These are phyloP conservation scores for Gallinago paraguaiae DNA, from an alignment of 2,113 vertebrate species.

Conservation along the genomic window DNA sequence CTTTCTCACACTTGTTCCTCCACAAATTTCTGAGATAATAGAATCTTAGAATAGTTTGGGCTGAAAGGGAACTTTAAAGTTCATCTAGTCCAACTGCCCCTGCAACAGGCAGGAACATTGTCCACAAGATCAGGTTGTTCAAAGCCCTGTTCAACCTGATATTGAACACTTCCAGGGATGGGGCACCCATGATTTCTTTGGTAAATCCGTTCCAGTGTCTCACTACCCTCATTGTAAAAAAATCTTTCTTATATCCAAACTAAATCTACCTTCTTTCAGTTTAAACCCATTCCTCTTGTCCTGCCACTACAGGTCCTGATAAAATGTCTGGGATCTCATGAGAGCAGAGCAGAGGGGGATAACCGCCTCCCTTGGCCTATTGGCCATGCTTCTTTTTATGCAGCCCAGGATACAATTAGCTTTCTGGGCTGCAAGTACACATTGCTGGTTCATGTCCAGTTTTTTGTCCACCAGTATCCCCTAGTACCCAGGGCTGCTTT, in stretches of 20 bases:
- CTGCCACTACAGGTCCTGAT: background rate
- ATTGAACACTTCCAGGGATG: background rate
- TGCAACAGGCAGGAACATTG: background rate
- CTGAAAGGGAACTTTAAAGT: background rate
- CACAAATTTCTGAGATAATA: background rate
- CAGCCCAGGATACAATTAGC: too few species aligned
- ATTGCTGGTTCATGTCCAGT: background rate
- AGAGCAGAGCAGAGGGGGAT: background rate
- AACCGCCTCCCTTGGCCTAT: background rate
- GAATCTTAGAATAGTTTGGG: background rate
- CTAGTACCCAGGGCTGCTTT: background rate
- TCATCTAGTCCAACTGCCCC: background rate
- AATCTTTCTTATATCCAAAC: background rate
- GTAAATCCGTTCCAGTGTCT: background rate
- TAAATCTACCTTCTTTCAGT: background rate
- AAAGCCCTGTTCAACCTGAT: background rate
- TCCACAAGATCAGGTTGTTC: background rate
- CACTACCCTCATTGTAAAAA: background rate
- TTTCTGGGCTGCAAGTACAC: background rate
- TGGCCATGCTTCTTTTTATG: background rate
- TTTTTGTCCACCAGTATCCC: background rate
- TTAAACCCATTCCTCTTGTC: background rate
- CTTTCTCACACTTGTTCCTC: background rate
- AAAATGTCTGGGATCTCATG: background rate
- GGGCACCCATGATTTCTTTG: background rate